phyloP scores from a whole-genome alignment of 2,888 invertebrate genomes.

The Drosophila antonietae region DNA sequence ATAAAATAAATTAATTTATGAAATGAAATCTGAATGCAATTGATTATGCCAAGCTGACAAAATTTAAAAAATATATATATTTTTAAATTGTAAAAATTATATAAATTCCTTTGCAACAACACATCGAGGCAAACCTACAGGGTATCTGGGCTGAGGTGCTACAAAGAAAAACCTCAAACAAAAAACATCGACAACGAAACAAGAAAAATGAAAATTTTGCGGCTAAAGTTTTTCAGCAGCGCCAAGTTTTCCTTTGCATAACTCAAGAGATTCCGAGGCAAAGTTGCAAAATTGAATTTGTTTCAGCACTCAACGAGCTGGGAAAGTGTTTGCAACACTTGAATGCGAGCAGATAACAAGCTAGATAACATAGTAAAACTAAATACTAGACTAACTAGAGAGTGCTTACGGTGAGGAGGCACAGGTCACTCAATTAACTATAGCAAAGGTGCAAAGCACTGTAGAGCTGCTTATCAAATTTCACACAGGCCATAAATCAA shows the following conservation, averaged over 20 bases:
- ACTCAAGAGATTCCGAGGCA: slow-evolving; percentile 43
- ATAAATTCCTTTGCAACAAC: no score
- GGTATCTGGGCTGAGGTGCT: no score
- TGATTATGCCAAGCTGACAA: no score
- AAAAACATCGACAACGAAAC: slow-evolving; percentile 20
- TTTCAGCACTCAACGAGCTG: slow-evolving; percentile 21
- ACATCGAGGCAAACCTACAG: no score
- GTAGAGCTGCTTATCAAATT: neutral
- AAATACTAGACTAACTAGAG: neutral
- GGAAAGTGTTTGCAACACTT: slow-evolving; percentile 15
- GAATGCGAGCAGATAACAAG: slow-evolving; percentile 1
- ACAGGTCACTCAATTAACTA: neutral
- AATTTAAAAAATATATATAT: no score
- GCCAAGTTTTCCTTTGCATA: slow-evolving; percentile 51
- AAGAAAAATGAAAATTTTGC: slow-evolving; percentile 31
- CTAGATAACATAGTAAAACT: neutral
- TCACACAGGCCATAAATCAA: neutral
- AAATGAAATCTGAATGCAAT: no score
- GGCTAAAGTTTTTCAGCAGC: slow-evolving; percentile 34
- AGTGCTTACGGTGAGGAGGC: neutral
- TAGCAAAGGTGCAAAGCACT: neutral
- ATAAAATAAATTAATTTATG: no score
- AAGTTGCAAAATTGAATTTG: slow-evolving; percentile 20
- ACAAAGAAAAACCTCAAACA: no score
- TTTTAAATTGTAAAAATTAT: no score